Conservation (phyloP, 1,140 invertebrate genomes). For the Contarinia nasturtii region DNA sequence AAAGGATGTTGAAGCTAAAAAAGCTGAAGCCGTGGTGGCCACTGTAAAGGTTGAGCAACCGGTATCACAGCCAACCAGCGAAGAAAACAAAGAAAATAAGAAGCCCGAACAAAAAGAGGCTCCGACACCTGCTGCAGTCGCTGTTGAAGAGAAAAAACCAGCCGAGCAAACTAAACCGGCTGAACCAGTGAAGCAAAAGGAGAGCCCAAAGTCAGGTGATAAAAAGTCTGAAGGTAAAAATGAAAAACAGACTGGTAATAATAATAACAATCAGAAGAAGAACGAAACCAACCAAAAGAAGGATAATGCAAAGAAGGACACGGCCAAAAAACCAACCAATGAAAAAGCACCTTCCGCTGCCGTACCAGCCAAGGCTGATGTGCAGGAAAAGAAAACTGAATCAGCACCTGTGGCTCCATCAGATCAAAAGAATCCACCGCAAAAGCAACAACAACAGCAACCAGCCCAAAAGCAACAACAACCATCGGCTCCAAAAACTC, state of each 20-base stretch:
- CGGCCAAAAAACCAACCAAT: no score
- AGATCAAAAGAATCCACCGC: neutral
- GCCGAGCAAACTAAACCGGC: neutral
- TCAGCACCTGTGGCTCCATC: neutral
- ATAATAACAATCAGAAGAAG: no score
- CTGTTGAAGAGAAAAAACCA: neutral
- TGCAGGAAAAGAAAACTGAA: no score
- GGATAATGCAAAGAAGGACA: no score
- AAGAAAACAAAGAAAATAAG: neutral
- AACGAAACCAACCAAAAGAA: no score
- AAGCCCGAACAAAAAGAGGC: neutral
- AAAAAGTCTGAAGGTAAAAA: no score
- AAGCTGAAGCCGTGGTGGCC: neutral
- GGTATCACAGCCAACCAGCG: neutral
- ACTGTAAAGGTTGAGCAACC: neutral
- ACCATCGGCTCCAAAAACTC: neutral
- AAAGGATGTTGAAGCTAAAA: neutral
- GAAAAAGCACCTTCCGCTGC: no score
- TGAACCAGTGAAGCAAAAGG: neutral
- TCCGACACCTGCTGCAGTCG: neutral
- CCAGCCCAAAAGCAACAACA: neutral
- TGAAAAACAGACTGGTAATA: no score
- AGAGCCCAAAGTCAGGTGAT: no score
- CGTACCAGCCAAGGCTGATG: no score
- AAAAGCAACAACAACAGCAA: neutral